Evolutionary conservation across 2,888 invertebrate species (phyloP).

Genomic region (Drosophila anceps): DNA sequence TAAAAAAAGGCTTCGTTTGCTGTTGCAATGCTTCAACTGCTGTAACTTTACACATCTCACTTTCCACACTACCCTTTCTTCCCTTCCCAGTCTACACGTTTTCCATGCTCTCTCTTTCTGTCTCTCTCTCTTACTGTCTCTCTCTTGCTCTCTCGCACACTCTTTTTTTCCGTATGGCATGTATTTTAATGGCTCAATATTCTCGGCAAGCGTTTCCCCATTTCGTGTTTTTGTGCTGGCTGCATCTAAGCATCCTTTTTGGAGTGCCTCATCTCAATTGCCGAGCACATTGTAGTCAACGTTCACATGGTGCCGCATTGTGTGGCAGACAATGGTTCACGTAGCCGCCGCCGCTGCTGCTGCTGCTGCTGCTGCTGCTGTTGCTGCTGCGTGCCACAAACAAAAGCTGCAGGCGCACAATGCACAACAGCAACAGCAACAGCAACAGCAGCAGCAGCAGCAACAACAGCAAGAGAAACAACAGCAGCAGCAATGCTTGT

Average conservation of each 20-base stretch:
- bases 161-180: background rate
- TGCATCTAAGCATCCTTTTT: slow-evolving; percentile 27
- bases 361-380: slow-evolving; percentile 50
- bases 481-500: slow-evolving; percentile 38
- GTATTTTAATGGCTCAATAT: slow-evolving; percentile 17
- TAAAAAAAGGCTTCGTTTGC: background rate
- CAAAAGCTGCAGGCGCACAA: slow-evolving; percentile 70
- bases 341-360: slow-evolving; percentile 46
- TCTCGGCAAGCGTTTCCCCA: slow-evolving; percentile 12
- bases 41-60: background rate
- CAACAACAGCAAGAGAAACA: slow-evolving; percentile 21
- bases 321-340: slow-evolving; percentile 51
- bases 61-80: background rate
- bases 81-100: too few species aligned
- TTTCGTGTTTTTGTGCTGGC: slow-evolving; percentile 12
- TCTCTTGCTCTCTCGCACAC: background rate
- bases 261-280: slow-evolving; percentile 20
- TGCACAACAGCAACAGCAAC: slow-evolving; percentile 26
- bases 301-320: slow-evolving; percentile 49
- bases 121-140: background rate
- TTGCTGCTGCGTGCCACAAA: slow-evolving; percentile 66
- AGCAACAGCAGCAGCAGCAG: slow-evolving; percentile 26
- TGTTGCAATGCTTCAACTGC: background rate
- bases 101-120: background rate
- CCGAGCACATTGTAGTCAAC: slow-evolving; percentile 22